phyloP scores from a whole-genome alignment of 2,113 vertebrate genomes.

The Gymnarchus niloticus region DNA sequence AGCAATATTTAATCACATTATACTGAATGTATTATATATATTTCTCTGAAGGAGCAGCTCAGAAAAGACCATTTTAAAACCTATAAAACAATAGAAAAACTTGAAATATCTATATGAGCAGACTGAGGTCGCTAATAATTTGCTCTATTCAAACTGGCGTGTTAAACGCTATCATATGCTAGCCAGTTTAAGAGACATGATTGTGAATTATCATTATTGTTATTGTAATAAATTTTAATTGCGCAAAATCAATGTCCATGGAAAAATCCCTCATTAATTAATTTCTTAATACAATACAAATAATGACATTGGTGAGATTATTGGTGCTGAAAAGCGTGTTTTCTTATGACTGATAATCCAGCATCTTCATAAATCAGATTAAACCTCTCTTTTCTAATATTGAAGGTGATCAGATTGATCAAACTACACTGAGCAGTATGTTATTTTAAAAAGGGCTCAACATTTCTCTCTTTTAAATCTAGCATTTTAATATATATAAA shows the following conservation, averaged over 20 bases:
- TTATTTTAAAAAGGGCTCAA: too few relatives aligned
- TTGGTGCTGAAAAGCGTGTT: not conserved
- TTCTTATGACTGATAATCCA: not conserved
- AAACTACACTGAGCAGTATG: not conserved
- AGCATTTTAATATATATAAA: too few relatives aligned
- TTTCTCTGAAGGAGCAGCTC: not conserved
- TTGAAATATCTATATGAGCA: not conserved
- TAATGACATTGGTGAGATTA: not conserved
- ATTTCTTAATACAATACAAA: slow-evolving; percentile 5
- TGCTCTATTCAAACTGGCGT: not conserved
- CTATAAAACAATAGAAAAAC: not conserved
- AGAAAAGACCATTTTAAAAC: not conserved
- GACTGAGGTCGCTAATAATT: not conserved
- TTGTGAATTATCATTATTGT: not conserved
- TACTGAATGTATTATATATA: not conserved
- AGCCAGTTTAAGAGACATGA: not conserved
- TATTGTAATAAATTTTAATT: not conserved
- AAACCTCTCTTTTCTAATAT: not conserved
- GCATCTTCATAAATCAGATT: not conserved
- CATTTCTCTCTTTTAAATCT: too few relatives aligned
- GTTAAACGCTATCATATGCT: not conserved
- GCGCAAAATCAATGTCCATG: not conserved
- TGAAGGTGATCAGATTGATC: not conserved
- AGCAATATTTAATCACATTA: not conserved
- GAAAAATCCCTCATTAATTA: slow-evolving; percentile 1